phyloP scores from a whole-genome alignment of 1,140 invertebrate species.

The Saccostrea glomerata region DNA sequence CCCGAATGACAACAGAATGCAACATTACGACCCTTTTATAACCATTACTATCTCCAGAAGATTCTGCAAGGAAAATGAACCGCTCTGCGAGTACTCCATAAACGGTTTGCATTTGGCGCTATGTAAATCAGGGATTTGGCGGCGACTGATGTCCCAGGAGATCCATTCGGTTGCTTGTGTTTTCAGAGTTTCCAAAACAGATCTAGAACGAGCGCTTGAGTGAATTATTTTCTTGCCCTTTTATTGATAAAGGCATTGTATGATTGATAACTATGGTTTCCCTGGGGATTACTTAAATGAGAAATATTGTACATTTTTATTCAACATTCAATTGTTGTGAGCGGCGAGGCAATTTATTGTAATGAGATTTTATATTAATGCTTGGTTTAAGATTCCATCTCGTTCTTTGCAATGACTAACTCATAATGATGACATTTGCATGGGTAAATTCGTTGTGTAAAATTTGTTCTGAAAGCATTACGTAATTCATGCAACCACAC shows the following conservation, averaged over 20 bases:
- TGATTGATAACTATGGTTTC: neutral
- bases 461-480: neutral
- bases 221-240: constrained; percentile 28
- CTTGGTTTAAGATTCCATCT: neutral
- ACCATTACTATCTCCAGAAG: neutral
- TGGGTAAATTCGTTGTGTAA: neutral
- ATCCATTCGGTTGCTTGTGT: neutral
- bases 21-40: constrained; percentile 12
- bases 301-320: constrained; percentile 34
- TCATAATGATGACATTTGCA: constrained; percentile 6
- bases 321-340: constrained; percentile 24
- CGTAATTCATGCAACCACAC: neutral
- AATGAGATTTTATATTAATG: constrained; percentile 27
- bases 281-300: constrained; percentile 1
- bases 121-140: neutral
- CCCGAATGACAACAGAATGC: neutral
- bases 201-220: neutral
- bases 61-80: neutral
- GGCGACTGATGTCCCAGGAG: neutral
- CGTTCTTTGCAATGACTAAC: constrained; percentile 5
- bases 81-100: neutral
- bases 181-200: constrained; percentile 17
- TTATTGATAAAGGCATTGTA: constrained; percentile 23
- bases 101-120: neutral
- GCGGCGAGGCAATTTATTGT: neutral